phyloP scores from a whole-genome alignment of 2,113 vertebrate genomes.

The Procapra przewalskii region DNA sequence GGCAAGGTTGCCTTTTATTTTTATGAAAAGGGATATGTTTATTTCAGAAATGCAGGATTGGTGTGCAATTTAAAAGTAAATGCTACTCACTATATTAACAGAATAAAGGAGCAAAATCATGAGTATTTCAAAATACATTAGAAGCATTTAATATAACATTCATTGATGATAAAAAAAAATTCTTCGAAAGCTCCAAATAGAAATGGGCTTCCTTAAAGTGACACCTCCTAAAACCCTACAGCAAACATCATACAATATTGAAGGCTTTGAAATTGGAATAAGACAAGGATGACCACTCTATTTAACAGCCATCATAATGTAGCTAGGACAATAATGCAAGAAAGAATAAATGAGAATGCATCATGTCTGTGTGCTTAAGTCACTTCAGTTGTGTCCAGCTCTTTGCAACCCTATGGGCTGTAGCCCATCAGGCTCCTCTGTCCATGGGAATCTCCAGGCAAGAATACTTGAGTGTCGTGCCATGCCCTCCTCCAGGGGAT shows the following conservation, averaged over 20 bases:
- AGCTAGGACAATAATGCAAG: neutral
- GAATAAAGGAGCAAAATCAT: slow-evolving; percentile 29
- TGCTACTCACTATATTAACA: neutral
- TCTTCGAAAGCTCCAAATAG: slow-evolving; percentile 48
- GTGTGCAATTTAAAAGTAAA: slow-evolving; percentile 46
- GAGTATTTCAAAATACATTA: slow-evolving; percentile 23
- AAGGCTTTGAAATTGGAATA: slow-evolving; percentile 17
- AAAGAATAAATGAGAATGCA: neutral
- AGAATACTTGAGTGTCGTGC: neutral
- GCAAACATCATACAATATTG: neutral
- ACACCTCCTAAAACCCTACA: neutral
- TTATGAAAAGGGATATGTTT: slow-evolving; percentile 46
- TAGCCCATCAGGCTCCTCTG: neutral
- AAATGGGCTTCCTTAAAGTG: slow-evolving; percentile 12
- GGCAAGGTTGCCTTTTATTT: slow-evolving; percentile 49
- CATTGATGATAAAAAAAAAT: slow-evolving; percentile 10
- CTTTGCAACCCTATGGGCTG: neutral
- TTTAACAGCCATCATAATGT: neutral
- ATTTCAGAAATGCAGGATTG: slow-evolving; percentile 30
- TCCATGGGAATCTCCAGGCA: neutral
- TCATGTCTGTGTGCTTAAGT: neutral
- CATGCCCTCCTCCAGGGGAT: neutral
- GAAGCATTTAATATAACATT: neutral
- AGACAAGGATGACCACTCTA: neutral
- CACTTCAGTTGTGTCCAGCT: neutral